Evolutionary conservation across 2,888 invertebrate genomes (phyloP), one percentile per base, ranked within the genome.

Genomic region (Caenorhabditis sulstoni): DNA sequence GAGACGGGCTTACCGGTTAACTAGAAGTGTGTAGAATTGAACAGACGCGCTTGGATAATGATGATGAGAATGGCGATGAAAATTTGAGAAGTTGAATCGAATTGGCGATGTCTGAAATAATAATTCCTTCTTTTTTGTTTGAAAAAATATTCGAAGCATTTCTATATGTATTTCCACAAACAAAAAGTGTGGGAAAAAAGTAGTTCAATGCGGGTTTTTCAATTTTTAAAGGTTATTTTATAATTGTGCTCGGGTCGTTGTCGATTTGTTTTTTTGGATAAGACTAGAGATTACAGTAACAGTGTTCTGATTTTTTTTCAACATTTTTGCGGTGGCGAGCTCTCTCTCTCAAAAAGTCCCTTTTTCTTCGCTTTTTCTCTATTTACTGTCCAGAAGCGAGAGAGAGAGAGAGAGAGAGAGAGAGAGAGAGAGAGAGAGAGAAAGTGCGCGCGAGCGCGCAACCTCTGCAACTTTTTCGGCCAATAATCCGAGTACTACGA

Each of bases 401-500:
- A 12, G 55, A 12, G 39, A n/a, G n/a, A 64, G 66, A 39, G 47
- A 35, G 59, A 12, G 55, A 12, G 39, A 64, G 66, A 39, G 47
- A 35, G 59, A 12, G 55, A 12, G 39, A 64, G 66, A 39, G 47
- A 35, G 59, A 12, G 55, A 12, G 39, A n/a, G n/a, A n/a, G n/a
- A n/a, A 58, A 58, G 73, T 57, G 71, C 50, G 65, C 55, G 58
- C 20, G 3, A 18, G 35, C 2, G n/a, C n/a, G 11, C 29, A 29
- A 14, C n/a, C 12, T 59, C 47, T 62, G 70, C 61, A 62, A 61
- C 68, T 61, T 70, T 62, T 70, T 53, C 47, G 62, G 58, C 45
- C 68, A 70, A 62, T 70, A 70, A 70, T 68, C 68, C 68, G 68
- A 68, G 68, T 68, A 68, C 59, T 68, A 68, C 68, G 68, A 22